These are phyloP conservation scores for Darevskia nairensis DNA, from an alignment of 2,797 vertebrate genomes.

Conservation along the genomic window DNA sequence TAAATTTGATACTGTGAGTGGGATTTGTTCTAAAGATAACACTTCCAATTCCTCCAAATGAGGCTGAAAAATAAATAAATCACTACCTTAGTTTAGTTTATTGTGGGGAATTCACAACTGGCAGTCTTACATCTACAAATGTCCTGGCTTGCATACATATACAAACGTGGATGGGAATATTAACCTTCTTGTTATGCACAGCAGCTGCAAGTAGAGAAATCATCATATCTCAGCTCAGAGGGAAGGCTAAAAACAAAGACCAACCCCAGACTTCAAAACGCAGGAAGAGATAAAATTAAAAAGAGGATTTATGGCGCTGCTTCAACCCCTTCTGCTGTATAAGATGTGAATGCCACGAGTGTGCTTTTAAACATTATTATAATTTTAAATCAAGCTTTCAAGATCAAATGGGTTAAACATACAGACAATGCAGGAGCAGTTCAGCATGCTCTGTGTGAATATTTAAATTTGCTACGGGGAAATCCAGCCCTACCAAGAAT, in stretches of 20 bases:
- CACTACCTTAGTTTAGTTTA: slow-evolving; percentile 64
- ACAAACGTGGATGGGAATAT: slow-evolving; percentile 67
- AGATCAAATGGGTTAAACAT: slow-evolving; percentile 63
- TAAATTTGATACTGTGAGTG: not conserved
- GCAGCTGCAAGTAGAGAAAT: slow-evolving; percentile 68
- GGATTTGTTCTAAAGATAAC: slow-evolving; percentile 61
- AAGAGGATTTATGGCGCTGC: slow-evolving; percentile 37
- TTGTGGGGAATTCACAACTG: slow-evolving; percentile 69
- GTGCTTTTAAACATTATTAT: slow-evolving; percentile 66
- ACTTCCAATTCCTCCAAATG: slow-evolving; percentile 44
- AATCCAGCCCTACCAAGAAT: slow-evolving; percentile 35
- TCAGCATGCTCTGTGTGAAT: not conserved
- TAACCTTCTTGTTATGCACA: slow-evolving; percentile 65
- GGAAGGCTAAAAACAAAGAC: slow-evolving; percentile 66
- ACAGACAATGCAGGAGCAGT: slow-evolving; percentile 32
- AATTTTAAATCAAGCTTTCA: slow-evolving; percentile 64
- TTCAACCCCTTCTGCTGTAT: slow-evolving; percentile 55
- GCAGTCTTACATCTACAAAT: slow-evolving; percentile 66
- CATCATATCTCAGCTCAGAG: slow-evolving; percentile 61
- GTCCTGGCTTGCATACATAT: slow-evolving; percentile 71
- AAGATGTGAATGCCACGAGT: slow-evolving; percentile 32
- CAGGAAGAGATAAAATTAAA: slow-evolving; percentile 56
- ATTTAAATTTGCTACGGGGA: not conserved
- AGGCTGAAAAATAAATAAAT: not conserved
- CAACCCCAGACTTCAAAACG: slow-evolving; percentile 48